Evolutionary conservation across 2,797 vertebrate species (phyloP).

Genomic region (Macrochelys suwanniensis): DNA sequence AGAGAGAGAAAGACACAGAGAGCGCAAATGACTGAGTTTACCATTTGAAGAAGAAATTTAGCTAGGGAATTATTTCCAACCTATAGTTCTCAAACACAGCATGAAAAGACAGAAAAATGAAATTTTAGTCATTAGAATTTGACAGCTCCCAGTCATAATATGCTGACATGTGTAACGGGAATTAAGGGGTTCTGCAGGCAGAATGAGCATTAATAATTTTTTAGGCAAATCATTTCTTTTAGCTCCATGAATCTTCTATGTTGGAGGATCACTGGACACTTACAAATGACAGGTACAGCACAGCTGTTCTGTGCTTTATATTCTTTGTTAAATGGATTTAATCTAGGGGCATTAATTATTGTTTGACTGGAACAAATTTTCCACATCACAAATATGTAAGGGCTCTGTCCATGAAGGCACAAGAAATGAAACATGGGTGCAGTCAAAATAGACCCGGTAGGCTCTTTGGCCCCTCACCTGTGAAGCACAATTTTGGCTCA

Average conservation of each 20-base stretch:
- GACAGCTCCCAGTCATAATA: conserved; percentile 82
- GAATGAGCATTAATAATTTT: conserved; percentile 73
- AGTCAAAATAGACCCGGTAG: not conserved
- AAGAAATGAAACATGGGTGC: not conserved
- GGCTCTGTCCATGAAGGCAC: not conserved
- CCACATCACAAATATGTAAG: not conserved
- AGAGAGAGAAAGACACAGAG: not conserved
- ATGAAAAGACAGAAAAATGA: conserved; percentile 78
- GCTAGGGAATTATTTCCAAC: conserved; percentile 71
- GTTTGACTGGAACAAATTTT: conserved; percentile 41
- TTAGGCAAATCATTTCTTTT: conserved; percentile 77
- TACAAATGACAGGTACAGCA: conserved; percentile 61
- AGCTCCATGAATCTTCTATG: conserved; percentile 52
- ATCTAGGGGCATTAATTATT: conserved; percentile 49
- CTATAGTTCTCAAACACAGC: conserved; percentile 78
- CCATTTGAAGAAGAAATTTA: conserved; percentile 59
- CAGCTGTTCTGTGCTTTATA: conserved; percentile 37
- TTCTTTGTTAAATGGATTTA: conserved; percentile 56
- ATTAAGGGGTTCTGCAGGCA: conserved; percentile 75
- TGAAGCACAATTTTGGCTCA: not conserved
- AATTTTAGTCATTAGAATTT: conserved; percentile 81
- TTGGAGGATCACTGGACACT: conserved; percentile 70
- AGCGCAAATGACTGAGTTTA: conserved; percentile 42
- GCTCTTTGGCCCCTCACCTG: not conserved
- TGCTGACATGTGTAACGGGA: conserved; percentile 78